Base-by-base conservation (phyloP, 2,888 invertebrate genomes). In the Yponomeuta malinellus region DNA sequence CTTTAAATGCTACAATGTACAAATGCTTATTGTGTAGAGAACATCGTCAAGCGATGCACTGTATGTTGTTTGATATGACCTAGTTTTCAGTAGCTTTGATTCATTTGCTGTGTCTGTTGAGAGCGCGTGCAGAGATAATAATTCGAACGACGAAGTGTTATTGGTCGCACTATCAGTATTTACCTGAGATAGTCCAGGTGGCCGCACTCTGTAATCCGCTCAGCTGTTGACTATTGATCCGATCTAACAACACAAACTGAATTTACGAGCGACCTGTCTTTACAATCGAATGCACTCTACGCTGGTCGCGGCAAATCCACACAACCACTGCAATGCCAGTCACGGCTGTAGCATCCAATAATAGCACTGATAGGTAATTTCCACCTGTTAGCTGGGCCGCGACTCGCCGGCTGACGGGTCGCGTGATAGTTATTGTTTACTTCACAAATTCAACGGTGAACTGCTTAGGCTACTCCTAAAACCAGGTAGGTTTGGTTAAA, bases 351-450 rank as follows among this genome's bases (percentile, higher is more conserved):
- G 65, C 64, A 67, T 65, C 74, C 79, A 83, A 86, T 85, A 83
- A 83, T 86, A 84, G 81, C 84, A 83, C 81, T 79, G 79, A 83
- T 81, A 79, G 79, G 78, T 77, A 78, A 84, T 82, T 78, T 77
- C 83, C 88, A 88, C 87, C 87, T 88, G 88, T 87, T 88, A 78
- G 81, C 78, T 73, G 75, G 23, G 66, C 69, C 37, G 43, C 37
- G 15, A 31, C n/a, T 48, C 63, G n/a, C 43, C 67, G 67, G 67
- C 67, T 10, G 33, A n/a, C 48, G 9, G 6, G 8, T n/a, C n/a
- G 48, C 67, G 67, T 8, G 15, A 48, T 31, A 29, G 2, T 65
- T 29, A 31, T 64, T 31, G 12, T 23, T 65, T 65, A 29, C 52
- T 59, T 59, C 52, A 59, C 52, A 59, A 59, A 59, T 15, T 59